Percentiles rank a stretch among this genome's conserved stretches.
phyloP scores from a whole-genome alignment of 2,797 vertebrate species.

The Myripristis murdjan region DNA sequence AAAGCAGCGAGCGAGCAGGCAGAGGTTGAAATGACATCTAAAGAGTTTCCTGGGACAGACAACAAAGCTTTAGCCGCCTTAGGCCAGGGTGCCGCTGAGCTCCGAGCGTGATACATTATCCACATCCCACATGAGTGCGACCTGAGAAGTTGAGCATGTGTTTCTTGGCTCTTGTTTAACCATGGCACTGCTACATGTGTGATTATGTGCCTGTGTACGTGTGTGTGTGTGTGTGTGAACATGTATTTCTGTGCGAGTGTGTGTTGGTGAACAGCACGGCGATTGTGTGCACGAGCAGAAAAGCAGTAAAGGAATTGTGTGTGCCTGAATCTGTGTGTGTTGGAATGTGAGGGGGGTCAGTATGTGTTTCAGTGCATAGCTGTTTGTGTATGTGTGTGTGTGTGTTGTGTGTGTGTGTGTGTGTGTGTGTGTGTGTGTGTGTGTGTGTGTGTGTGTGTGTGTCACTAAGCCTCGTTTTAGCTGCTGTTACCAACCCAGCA shows the following conservation, averaged over 20 bases:
- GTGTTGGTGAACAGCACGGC: conserved; percentile 9
- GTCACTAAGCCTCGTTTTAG: not conserved
- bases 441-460: conserved; percentile 5
- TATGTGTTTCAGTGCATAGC: not conserved
- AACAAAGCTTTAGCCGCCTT: conserved; percentile 53
- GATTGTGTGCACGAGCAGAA: not conserved
- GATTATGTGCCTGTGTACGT: conserved; percentile 8
- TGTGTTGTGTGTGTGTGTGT: too few relatives aligned
- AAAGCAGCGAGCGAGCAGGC: conserved; percentile 36
- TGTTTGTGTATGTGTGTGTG: too few relatives aligned
- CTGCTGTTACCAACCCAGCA: conserved; percentile 6
- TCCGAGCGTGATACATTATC: conserved; percentile 24
- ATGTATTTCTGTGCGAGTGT: conserved; percentile 5
- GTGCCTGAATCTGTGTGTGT: conserved; percentile 7
- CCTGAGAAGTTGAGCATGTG: conserved; percentile 30
- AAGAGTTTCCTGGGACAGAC: conserved; percentile 49
- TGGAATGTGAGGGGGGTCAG: conserved; percentile 7
- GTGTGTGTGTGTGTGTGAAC: conserved; percentile 1
- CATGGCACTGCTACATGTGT: not conserved
- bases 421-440: conserved; percentile 19
- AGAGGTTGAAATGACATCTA: conserved; percentile 59
- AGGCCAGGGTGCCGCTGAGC: conserved; percentile 43
- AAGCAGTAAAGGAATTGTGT: not conserved
- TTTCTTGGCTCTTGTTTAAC: conserved; percentile 11
- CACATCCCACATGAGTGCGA: conserved; percentile 1